Conservation (phyloP, 2,888 invertebrate genomes). For the Dorcus parallelipipedus region DNA sequence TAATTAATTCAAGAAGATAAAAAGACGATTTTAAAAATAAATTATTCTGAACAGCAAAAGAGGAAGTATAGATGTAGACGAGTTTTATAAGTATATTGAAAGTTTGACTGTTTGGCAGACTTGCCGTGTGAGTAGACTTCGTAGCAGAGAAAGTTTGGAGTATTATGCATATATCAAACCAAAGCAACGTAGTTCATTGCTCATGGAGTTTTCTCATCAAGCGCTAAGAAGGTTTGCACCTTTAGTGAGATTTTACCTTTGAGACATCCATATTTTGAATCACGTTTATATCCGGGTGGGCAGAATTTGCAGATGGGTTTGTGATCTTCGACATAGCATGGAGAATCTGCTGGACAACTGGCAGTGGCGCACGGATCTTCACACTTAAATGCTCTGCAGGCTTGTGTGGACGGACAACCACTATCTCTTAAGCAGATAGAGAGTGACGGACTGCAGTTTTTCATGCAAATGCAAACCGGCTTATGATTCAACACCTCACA, state of each 20-base stretch:
- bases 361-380: constrained; percentile 85
- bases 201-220: constrained; percentile 17
- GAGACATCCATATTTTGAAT: constrained; percentile 90
- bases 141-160: constrained; percentile 27
- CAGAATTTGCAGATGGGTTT: constrained; percentile 95
- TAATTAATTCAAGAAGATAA: constrained; percentile 17
- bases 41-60: constrained; percentile 11
- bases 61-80: constrained; percentile 21
- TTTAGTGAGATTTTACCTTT: constrained; percentile 73
- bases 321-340: constrained; percentile 93
- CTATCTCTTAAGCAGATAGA: constrained; percentile 87
- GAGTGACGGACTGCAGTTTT: constrained; percentile 80
- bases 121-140: constrained; percentile 25
- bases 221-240: constrained; percentile 18
- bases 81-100: constrained; percentile 17
- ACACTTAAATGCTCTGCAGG: constrained; percentile 86
- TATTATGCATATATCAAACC: constrained; percentile 28
- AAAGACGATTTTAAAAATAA: constrained; percentile 11
- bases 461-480: constrained; percentile 81
- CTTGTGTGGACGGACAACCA: constrained; percentile 80
- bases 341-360: constrained; percentile 79
- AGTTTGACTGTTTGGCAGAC: constrained; percentile 2
- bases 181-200: constrained; percentile 24
- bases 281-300: constrained; percentile 88
- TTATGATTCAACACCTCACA: constrained; percentile 87